Conservation (phyloP, 2,888 invertebrate genomes). For the Thymelicus sylvestris region DNA sequence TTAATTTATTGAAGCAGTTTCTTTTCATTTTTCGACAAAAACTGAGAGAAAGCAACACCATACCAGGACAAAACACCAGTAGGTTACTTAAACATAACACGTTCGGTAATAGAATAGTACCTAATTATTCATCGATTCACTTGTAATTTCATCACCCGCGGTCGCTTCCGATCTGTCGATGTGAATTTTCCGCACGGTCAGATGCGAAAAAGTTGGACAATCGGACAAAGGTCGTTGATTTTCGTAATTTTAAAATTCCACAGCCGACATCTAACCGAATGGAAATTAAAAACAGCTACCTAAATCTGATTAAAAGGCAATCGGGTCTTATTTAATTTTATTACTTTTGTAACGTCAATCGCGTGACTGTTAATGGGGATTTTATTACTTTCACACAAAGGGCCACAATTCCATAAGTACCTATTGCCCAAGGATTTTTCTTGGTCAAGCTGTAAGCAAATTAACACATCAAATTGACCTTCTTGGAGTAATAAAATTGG, state of each 20-base stretch:
- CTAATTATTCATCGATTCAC: slow-evolving; percentile 49
- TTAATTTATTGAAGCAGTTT: no score
- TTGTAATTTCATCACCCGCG: slow-evolving; percentile 39
- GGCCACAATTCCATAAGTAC: no score
- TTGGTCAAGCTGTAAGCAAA: no score
- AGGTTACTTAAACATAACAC: background rate
- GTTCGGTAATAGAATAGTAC: slow-evolving; percentile 1
- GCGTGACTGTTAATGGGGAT: slow-evolving; percentile 8
- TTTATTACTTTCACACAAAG: slow-evolving; percentile 25
- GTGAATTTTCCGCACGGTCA: slow-evolving; percentile 60
- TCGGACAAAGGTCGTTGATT: slow-evolving; percentile 49
- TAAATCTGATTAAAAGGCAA: slow-evolving; percentile 31
- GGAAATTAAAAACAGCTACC: slow-evolving; percentile 38
- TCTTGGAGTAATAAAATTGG: no score
- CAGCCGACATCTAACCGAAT: slow-evolving; percentile 33
- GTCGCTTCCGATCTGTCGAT: slow-evolving; percentile 52
- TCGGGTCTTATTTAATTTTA: slow-evolving; percentile 30
- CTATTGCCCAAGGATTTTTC: background rate
- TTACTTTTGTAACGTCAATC: slow-evolving; percentile 32
- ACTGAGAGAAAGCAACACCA: no score
- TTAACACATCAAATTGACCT: no score
- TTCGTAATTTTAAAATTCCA: slow-evolving; percentile 56
- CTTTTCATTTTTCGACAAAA: no score
- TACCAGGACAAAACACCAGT: no score
- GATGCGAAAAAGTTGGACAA: slow-evolving; percentile 55